These are phyloP conservation scores for Arenicola marina DNA, from an alignment of 2,888 invertebrate genomes.

Conservation along the genomic window DNA sequence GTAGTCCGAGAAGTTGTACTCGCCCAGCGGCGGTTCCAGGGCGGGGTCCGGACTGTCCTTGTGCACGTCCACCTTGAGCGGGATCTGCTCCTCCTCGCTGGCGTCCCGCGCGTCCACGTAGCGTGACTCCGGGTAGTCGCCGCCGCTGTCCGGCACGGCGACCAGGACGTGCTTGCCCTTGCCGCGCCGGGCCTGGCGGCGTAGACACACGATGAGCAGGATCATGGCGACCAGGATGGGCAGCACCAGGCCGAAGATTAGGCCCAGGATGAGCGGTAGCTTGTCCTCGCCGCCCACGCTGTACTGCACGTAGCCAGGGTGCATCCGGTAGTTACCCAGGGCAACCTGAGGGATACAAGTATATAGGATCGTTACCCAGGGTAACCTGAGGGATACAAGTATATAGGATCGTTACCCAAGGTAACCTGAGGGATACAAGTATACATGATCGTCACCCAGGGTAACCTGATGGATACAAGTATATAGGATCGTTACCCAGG, in stretches of 20 bases:
- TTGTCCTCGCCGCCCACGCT: constrained; percentile 35
- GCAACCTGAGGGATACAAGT: constrained; percentile 35
- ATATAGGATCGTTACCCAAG: too few relatives aligned
- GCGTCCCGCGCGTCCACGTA: background rate
- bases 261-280: constrained; percentile 47
- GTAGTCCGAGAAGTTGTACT: too few relatives aligned
- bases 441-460: too few relatives aligned
- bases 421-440: too few relatives aligned
- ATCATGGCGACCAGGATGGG: constrained; percentile 50
- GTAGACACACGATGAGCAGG: constrained; percentile 49
- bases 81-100: background rate
- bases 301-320: constrained; percentile 44
- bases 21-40: too few relatives aligned
- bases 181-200: constrained; percentile 29
- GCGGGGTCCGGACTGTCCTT: too few relatives aligned
- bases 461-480: constrained; percentile 29
- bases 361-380: background rate
- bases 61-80: too few relatives aligned
- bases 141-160: background rate
- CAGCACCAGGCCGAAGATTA: constrained; percentile 51
- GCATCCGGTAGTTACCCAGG: constrained; percentile 40
- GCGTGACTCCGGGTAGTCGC: too few relatives aligned
- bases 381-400: too few relatives aligned
- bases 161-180: background rate
- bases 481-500: background rate